Conservation (phyloP, 2,113 vertebrate species). For the Typhlomys cinereus region DNA sequence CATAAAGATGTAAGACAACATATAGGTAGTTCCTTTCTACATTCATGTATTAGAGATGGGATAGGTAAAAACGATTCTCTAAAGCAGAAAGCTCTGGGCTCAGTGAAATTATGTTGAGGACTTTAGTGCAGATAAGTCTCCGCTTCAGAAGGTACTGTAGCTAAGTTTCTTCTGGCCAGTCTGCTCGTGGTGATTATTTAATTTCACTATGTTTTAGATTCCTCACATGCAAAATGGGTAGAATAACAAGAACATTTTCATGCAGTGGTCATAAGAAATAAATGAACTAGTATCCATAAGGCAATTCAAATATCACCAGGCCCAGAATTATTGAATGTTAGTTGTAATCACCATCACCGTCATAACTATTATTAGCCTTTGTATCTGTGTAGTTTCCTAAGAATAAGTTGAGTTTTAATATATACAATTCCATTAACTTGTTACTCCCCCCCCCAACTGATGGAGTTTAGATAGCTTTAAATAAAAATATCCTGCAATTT, state of each 20-base stretch:
- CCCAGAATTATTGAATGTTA: not conserved
- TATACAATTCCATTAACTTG: conserved; percentile 15
- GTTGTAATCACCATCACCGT: not conserved
- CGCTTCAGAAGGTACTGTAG: not conserved
- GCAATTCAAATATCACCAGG: not conserved
- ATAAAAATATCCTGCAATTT: conserved; percentile 16
- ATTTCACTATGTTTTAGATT: not conserved
- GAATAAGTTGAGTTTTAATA: conserved; percentile 31
- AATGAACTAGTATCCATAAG: not conserved
- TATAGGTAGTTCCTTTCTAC: not conserved
- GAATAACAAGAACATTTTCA: not conserved
- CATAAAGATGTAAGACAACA: not conserved
- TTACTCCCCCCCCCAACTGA: not conserved
- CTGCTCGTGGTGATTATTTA: not conserved
- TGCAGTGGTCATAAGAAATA: not conserved
- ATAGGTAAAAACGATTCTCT: not conserved
- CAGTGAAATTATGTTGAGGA: not conserved
- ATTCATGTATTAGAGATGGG: not conserved
- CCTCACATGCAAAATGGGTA: not conserved
- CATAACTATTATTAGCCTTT: not conserved
- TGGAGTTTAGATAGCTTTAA: not conserved
- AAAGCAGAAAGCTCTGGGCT: not conserved
- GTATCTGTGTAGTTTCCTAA: not conserved
- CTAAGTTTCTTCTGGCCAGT: conserved; percentile 4
- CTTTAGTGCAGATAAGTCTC: not conserved